A percentile compares a stretch with the other conserved stretches of the same genome.
phyloP scores from a whole-genome alignment of 2,113 vertebrate genomes.

The Circaetus gallicus region DNA sequence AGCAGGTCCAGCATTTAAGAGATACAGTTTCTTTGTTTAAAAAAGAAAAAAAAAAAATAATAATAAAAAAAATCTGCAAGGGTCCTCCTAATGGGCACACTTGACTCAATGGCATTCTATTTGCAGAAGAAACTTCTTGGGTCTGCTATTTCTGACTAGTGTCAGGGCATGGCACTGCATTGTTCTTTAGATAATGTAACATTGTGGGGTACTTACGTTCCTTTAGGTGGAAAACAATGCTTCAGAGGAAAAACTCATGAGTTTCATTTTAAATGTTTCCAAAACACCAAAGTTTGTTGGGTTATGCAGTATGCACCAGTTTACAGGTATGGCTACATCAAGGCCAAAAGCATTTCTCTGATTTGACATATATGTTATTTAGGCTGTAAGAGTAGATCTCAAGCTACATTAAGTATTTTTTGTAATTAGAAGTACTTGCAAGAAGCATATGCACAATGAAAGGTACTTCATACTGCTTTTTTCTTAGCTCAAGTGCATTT shows the following conservation, averaged over 20 bases:
- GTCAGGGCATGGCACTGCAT: not conserved
- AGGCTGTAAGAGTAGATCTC: not conserved
- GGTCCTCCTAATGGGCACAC: not conserved
- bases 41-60: not conserved
- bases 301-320: too few species aligned
- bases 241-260: not conserved
- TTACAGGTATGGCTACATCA: not conserved
- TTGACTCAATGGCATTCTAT: not conserved
- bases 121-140: not conserved
- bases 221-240: not conserved
- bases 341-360: not conserved
- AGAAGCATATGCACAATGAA: not conserved
- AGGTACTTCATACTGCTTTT: not conserved
- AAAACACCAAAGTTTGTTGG: not conserved
- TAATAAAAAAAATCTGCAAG: not conserved
- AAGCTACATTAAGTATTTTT: not conserved
- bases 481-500: not conserved
- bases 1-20: not conserved
- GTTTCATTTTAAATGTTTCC: not conserved
- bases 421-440: not conserved
- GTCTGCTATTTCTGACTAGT: not conserved
- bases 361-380: fast-evolving
- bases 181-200: fast-evolving
- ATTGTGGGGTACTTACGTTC: not conserved
- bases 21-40: not conserved